Conservation (phyloP, 2,797 vertebrate species). For the Gallinago nigripennis region DNA sequence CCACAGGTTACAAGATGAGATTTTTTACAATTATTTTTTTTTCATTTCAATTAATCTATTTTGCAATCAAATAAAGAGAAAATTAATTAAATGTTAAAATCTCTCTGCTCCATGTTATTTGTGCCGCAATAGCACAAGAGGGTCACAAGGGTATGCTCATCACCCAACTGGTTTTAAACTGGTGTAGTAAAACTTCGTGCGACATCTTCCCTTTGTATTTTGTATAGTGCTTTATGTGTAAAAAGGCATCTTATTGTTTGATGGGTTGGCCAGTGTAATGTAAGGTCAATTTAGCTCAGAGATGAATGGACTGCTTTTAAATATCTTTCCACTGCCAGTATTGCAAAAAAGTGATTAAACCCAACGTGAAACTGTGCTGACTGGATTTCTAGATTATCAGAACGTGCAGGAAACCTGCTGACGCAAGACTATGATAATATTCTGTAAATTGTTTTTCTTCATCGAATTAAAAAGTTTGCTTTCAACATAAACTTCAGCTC, state of each 20-base stretch:
- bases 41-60: background rate
- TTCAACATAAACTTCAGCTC: background rate
- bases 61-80: background rate
- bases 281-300: background rate
- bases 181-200: background rate
- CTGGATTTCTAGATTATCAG: background rate
- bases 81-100: background rate
- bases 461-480: background rate
- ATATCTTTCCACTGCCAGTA: background rate
- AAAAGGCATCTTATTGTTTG: background rate
- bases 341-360: background rate
- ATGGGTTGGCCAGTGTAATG: background rate
- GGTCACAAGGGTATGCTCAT: background rate
- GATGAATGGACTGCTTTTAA: background rate
- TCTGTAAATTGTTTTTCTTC: background rate
- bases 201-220: background rate
- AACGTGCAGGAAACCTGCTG: background rate
- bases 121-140: background rate
- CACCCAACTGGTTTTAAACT: background rate
- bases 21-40: background rate
- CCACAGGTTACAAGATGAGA: background rate
- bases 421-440: background rate
- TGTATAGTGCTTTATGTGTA: background rate
- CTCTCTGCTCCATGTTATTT: background rate
- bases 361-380: background rate